Evolutionary conservation across 2,888 invertebrate species (phyloP).

Genomic region (Brenthis daphne): DNA sequence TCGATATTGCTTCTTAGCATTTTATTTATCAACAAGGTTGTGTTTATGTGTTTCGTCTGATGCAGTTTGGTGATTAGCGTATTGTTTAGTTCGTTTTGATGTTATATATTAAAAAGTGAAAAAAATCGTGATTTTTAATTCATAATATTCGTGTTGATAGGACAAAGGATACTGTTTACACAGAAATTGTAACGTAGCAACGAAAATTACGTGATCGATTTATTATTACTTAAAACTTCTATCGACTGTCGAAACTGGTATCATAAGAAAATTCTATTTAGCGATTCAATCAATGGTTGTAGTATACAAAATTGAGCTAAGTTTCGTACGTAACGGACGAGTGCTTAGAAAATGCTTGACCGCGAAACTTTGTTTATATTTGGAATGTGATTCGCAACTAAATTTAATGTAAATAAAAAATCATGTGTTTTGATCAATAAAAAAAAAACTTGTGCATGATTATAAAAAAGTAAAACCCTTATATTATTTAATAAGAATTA

Average conservation of each 20-base stretch:
- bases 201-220: constrained; percentile 48
- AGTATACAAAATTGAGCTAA: neutral
- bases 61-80: constrained; percentile 18
- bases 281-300: neutral
- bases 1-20: constrained; percentile 46
- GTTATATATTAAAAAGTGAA: constrained; percentile 23
- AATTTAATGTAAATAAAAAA: neutral
- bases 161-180: constrained; percentile 70
- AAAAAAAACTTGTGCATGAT: too few relatives aligned
- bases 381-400: neutral
- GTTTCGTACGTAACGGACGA: constrained; percentile 26
- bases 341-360: constrained; percentile 6
- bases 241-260: constrained; percentile 9
- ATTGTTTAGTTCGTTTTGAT: constrained; percentile 4
- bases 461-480: too few relatives aligned
- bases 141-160: constrained; percentile 30
- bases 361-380: constrained; percentile 23
- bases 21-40: constrained; percentile 40
- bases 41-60: constrained; percentile 48
- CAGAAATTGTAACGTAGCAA: constrained; percentile 73
- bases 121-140: constrained; percentile 23
- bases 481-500: too few relatives aligned
- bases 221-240: constrained; percentile 36
- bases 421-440: neutral
- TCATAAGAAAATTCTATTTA: neutral